phyloP scores from a whole-genome alignment of 2,113 vertebrate genomes.

The Passer montanus region DNA sequence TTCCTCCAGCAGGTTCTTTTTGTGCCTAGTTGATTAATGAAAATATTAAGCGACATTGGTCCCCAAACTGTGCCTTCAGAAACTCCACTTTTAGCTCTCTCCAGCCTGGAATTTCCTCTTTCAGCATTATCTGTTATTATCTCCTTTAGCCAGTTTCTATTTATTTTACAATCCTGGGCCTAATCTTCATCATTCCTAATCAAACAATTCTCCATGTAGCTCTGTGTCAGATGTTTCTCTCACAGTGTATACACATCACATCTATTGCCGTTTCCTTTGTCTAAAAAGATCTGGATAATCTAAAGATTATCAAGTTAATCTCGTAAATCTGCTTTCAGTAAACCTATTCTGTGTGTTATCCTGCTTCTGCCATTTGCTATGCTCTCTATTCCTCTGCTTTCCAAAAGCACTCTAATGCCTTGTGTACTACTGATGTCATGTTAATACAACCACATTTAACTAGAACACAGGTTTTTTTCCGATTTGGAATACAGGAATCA shows the following conservation, averaged over 20 bases:
- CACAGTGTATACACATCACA: not conserved
- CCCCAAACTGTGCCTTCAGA: constrained; percentile 14
- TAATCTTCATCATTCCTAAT: constrained; percentile 47
- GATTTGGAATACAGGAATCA: not conserved
- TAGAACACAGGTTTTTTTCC: not conserved
- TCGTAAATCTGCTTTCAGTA: constrained; percentile 55
- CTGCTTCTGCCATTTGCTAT: constrained; percentile 38
- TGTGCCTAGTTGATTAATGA: constrained; percentile 42
- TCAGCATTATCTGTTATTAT: constrained; percentile 31
- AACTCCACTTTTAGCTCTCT: constrained; percentile 13
- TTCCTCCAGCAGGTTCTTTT: constrained; percentile 25
- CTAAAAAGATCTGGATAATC: constrained; percentile 62
- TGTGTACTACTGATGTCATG: not conserved
- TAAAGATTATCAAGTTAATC: constrained; percentile 66
- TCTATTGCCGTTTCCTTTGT: constrained; percentile 14
- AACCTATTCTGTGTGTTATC: constrained; percentile 63
- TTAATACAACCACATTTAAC: not conserved
- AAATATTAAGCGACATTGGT: constrained; percentile 42
- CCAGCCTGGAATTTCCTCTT: not conserved
- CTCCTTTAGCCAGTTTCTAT: constrained; percentile 32
- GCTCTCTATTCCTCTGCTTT: constrained; percentile 12
- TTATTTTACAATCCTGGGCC: constrained; percentile 9
- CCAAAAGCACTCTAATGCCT: constrained; percentile 3
- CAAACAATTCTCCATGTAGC: not conserved
- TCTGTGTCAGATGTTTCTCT: constrained; percentile 45